These are phyloP conservation scores for Semaprochilodus insignis DNA, from an alignment of 2,797 vertebrate species.

Conservation along the genomic window DNA sequence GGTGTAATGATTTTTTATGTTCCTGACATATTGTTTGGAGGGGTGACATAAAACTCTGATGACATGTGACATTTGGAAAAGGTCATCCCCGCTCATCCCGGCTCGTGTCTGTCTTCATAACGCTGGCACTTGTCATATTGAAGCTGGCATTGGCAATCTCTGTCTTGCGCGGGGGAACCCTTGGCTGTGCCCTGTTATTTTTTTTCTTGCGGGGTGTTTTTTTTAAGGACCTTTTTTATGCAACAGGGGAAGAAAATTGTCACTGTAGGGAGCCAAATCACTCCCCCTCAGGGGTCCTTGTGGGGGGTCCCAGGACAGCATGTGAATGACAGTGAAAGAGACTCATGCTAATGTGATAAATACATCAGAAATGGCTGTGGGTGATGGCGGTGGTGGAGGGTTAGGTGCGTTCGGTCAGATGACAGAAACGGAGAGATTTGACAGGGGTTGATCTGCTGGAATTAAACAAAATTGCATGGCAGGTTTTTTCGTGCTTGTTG, in stretches of 20 bases:
- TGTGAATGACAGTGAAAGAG: constrained; percentile 73
- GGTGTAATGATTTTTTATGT: constrained; percentile 98
- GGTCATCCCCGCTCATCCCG: constrained; percentile 91
- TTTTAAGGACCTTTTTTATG: constrained; percentile 24
- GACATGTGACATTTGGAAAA: constrained; percentile 99
- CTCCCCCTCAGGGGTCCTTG: constrained; percentile 68
- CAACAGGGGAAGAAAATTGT: constrained; percentile 61
- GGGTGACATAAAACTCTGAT: constrained; percentile 99
- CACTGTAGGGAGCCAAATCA: constrained; percentile 67
- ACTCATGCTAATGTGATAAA: constrained; percentile 85
- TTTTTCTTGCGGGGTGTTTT: neutral
- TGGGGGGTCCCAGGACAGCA: constrained; percentile 23
- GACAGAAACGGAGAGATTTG: constrained; percentile 46
- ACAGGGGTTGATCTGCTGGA: constrained; percentile 58
- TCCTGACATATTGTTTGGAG: constrained; percentile 96
- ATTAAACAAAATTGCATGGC: constrained; percentile 57
- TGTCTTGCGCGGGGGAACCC: constrained; percentile 65
- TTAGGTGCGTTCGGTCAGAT: constrained; percentile 21
- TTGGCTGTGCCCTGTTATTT: constrained; percentile 23
- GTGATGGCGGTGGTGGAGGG: constrained; percentile 17
- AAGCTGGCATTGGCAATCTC: constrained; percentile 85
- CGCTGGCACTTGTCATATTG: constrained; percentile 85
- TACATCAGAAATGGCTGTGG: constrained; percentile 74
- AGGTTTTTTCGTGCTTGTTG: constrained; percentile 1
- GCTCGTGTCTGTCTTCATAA: constrained; percentile 87